Conservation (phyloP, 2,797 vertebrate species). For the Vultur gryphus region DNA sequence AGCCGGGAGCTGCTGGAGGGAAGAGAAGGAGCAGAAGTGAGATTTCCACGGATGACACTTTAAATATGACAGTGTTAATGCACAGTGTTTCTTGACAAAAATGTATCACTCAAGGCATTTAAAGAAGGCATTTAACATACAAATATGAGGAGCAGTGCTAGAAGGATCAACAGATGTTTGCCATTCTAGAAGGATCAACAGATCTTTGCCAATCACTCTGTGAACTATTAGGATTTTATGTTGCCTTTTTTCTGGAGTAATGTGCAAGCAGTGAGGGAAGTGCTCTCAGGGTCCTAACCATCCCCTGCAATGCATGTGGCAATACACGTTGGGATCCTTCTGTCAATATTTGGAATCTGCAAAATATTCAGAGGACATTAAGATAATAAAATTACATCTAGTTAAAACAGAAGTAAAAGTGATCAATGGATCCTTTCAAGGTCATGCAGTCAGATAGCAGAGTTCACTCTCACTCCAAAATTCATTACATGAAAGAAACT, state of each 20-base stretch:
- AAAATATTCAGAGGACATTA: background rate
- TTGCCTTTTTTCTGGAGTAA: background rate
- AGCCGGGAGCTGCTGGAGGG: background rate
- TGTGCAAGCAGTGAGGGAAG: background rate
- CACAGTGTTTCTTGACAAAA: background rate
- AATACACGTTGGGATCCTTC: background rate
- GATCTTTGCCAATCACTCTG: background rate
- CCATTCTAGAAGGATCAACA: background rate
- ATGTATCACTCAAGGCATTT: background rate
- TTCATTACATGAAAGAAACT: background rate
- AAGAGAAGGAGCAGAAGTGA: background rate
- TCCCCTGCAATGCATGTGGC: background rate
- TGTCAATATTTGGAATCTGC: background rate
- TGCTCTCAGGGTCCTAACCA: background rate
- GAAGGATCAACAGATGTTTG: background rate
- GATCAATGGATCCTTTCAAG: background rate
- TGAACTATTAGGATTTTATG: background rate
- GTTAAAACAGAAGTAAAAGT: background rate
- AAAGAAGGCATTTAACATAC: background rate
- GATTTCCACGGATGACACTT: background rate
- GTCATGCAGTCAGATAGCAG: background rate
- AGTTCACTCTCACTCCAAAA: background rate
- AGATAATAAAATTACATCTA: background rate
- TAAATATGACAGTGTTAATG: background rate
- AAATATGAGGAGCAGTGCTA: background rate